Base-by-base conservation (phyloP, 2,113 vertebrate genomes). In the Ursus arctos region DNA sequence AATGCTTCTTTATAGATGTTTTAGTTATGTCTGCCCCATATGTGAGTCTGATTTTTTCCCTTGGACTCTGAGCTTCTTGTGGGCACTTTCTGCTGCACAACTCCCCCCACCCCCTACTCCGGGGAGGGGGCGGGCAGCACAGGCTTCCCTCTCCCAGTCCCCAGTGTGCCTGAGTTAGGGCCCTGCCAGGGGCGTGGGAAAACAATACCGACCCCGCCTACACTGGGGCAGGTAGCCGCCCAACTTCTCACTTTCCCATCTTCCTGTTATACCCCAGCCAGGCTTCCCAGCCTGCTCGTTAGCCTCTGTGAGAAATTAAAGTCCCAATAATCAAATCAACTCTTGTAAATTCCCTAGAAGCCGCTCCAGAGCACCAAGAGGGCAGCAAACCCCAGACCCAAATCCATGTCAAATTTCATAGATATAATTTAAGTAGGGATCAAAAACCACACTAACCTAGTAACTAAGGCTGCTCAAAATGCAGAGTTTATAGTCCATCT, bases 401-500 rank as follows among this genome's bases (percentile, higher is more conserved):
- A 97, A 97, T 98, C 98, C 96, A 93, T 96, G 94, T 94, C n/a
- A 99, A 98, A 96, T 98, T 98, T 97, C 98, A 96, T 67, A 96
- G 98, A 97, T 98, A 98, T 98, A 98, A 98, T 99, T 99, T 98
- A 98, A 99, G 98, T 84, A 96, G 97, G 97, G 97, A 98, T 98
- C 98, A 98, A 98, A 98, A 98, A 86, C 94, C 94, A 95, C 96
- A 91, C 71, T 69, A 98, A 98, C 98, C 91, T 93, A 97, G 98
- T 97, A 98, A 98, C 95, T 77, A 94, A 98, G 98, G 91, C 98
- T 98, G 91, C 97, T 99, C 98, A 98, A 98, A 99, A 99, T 99
- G 98, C 99, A 98, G 97, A 98, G 97, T 99, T 99, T 99, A 99
- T 99, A 99, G 99, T 99, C 98, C 98, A 98, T 98, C 98, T 99